phyloP scores from a whole-genome alignment of 2,797 vertebrate species.

The Rhodeus uyekii region DNA sequence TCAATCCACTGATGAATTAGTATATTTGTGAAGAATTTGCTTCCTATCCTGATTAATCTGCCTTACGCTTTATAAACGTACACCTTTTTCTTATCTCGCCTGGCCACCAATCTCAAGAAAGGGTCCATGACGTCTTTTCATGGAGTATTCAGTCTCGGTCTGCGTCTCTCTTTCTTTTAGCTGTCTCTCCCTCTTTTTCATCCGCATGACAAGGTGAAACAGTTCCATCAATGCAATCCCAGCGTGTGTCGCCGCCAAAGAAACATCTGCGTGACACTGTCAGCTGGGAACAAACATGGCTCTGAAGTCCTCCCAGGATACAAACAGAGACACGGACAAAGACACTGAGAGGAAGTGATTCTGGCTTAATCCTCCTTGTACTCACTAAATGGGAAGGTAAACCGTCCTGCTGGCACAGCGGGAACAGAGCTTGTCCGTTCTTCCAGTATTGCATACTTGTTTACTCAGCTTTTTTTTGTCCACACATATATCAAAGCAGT shows the following conservation, averaged over 20 bases:
- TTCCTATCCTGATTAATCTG: not conserved
- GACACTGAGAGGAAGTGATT: slow-evolving; percentile 53
- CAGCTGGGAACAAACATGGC: slow-evolving; percentile 62
- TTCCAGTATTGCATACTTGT: slow-evolving; percentile 58
- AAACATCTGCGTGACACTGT: slow-evolving; percentile 71
- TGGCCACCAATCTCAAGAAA: not conserved
- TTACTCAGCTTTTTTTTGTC: slow-evolving; percentile 63
- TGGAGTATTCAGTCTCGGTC: slow-evolving; percentile 14
- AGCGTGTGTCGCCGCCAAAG: slow-evolving; percentile 54
- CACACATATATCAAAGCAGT: slow-evolving; percentile 75
- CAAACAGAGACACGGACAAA: slow-evolving; percentile 68
- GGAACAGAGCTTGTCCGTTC: slow-evolving; percentile 62
- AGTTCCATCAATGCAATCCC: slow-evolving; percentile 54
- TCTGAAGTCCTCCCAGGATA: slow-evolving; percentile 55
- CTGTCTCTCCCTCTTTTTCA: slow-evolving; percentile 54
- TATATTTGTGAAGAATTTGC: not conserved
- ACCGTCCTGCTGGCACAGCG: slow-evolving; percentile 63
- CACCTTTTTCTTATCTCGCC: not conserved
- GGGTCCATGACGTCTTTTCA: slow-evolving; percentile 33
- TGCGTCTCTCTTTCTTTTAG: slow-evolving; percentile 14
- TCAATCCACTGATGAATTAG: not conserved
- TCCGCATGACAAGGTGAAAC: slow-evolving; percentile 73
- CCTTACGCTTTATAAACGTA: not conserved
- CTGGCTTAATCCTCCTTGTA: slow-evolving; percentile 63
- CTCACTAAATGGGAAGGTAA: slow-evolving; percentile 65